Percentiles rank a stretch among this genome's conserved stretches.
phyloP scores from a whole-genome alignment of 2,888 invertebrate genomes.

The Clostera curtula region DNA sequence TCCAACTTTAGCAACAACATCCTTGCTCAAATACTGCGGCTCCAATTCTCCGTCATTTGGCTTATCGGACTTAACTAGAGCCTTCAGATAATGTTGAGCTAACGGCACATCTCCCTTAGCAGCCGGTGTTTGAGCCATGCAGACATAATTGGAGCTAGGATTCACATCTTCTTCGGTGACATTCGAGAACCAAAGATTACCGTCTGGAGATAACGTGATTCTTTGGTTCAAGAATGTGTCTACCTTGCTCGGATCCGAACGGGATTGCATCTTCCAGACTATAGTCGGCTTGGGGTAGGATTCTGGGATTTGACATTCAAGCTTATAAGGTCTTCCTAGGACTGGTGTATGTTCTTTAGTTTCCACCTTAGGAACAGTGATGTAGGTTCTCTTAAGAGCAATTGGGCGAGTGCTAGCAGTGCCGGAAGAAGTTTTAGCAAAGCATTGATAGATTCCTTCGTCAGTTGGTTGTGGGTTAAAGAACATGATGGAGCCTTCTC shows the following conservation, averaged over 20 bases:
- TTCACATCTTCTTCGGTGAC: conserved; percentile 40
- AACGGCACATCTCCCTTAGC: conserved; percentile 31
- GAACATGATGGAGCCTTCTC: conserved; percentile 43
- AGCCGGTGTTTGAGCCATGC: conserved; percentile 43
- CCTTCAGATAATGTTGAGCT: conserved; percentile 43
- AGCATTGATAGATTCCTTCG: conserved; percentile 49
- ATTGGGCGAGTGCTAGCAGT: conserved; percentile 39
- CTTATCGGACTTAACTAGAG: conserved; percentile 27
- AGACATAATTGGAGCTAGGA: conserved; percentile 41
- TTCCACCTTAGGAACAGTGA: conserved; percentile 28
- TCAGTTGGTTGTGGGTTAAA: conserved; percentile 35
- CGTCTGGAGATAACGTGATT: conserved; percentile 43
- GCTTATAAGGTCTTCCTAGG: conserved; percentile 43
- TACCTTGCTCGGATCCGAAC: conserved; percentile 24
- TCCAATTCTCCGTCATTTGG: conserved; percentile 35
- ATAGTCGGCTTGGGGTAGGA: conserved; percentile 49
- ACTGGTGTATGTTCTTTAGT: conserved; percentile 36
- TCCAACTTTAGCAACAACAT: conserved; percentile 38
- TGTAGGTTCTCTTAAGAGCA: conserved; percentile 31
- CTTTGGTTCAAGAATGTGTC: conserved; percentile 31
- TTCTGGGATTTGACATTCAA: conserved; percentile 43
- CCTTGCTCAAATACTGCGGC: conserved; percentile 42
- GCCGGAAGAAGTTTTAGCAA: conserved; percentile 37
- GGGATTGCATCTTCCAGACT: conserved; percentile 38
- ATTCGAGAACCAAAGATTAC: conserved; percentile 48